phyloP scores from a whole-genome alignment of 2,113 vertebrate species.

The Neodon shergylaensis region DNA sequence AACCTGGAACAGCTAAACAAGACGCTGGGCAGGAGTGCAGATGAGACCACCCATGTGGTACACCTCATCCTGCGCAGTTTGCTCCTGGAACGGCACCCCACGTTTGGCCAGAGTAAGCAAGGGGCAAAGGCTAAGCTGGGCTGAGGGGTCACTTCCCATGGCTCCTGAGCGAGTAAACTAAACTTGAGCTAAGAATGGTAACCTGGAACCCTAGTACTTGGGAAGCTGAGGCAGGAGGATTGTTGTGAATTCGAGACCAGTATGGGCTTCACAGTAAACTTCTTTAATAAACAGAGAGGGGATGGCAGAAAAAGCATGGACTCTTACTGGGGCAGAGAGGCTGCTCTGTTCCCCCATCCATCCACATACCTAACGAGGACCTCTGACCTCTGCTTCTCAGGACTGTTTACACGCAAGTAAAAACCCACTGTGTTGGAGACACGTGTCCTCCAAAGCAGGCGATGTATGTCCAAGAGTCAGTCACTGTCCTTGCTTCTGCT shows the following conservation, averaged over 20 bases:
- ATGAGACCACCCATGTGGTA: conserved; percentile 87
- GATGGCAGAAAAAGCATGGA: not conserved
- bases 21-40: conserved; percentile 90
- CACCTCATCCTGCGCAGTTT: conserved; percentile 90
- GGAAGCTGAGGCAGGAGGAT: not conserved
- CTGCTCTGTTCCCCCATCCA: not conserved
- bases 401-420: not conserved
- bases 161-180: too few species aligned
- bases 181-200: not conserved
- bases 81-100: conserved; percentile 69
- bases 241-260: not conserved
- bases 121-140: rapidly evolving
- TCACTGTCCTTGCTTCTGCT: not conserved
- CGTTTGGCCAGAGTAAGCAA: conserved; percentile 84
- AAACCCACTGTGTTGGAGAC: rapidly evolving
- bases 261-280: not conserved
- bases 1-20: conserved; percentile 89
- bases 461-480: not conserved
- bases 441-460: rapidly evolving
- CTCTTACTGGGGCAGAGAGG: not conserved
- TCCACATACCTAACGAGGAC: too few species aligned
- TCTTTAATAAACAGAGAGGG: too few species aligned
- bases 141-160: rapidly evolving
- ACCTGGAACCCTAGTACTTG: not conserved
- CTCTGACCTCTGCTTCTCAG: too few species aligned